Base-by-base conservation (phyloP, 2,797 vertebrate genomes). In the Myotis planiceps region DNA sequence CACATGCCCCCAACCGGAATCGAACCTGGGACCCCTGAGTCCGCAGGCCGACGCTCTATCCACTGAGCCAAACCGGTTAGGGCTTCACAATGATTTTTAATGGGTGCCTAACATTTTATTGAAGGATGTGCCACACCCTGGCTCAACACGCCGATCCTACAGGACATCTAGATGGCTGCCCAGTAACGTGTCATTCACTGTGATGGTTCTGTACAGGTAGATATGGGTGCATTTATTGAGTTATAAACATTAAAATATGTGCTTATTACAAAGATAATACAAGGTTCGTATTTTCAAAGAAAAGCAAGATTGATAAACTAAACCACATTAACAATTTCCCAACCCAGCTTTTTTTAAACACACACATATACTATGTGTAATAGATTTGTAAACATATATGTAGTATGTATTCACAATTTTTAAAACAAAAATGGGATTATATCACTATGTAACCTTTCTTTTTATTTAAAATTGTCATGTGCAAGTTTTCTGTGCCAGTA, bases 251-350 rank as follows among this genome's bases (percentile, higher is more conserved):
- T 68, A 75, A 91, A 69, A 37, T 69, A 8, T 89, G 5, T 29
- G 68, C 42, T 88, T 58, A 49, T 53, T 42, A 78, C 39, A 29
- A 92, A 87, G 27, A 29, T 63, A 79, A 89, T 81, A 72, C 72
- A 65, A 18, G 83, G 47, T 94, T 15, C 19, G 3, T 49, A 63
- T 76, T 81, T 94, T 65, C 29, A 84, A 90, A 88, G 32, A 71
- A 47, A 72, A 90, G 51, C 60, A 72, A 93, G 79, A 78, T 37
- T 83, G 89, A 92, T 47, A 53, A 88, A 85, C 72, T n/a, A 71
- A 71, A 80, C 9, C 66, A 47, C 2, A 37, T 10, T 60, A 47
- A 75, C 1, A 90, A 37, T 51, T 79, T 75, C 72, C 6, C 74
- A 84, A 72, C 9, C 27, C 42, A 94, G 21, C n/a, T 78, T 49